These are phyloP conservation scores for Drosophila obscura DNA, from an alignment of 1,140 invertebrate species.

Conservation along the genomic window DNA sequence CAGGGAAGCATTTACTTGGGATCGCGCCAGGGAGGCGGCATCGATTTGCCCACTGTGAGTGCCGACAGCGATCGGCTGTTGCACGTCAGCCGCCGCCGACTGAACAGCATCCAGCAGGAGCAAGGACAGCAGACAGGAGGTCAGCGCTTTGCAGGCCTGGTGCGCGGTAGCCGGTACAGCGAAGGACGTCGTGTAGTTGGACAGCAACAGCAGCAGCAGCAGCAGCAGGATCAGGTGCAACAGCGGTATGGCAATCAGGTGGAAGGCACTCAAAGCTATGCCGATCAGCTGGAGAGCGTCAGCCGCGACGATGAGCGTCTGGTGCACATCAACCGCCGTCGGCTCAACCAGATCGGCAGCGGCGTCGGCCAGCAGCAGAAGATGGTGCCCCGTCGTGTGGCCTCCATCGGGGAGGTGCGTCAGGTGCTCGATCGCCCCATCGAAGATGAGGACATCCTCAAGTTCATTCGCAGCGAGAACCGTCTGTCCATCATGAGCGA, in stretches of 20 bases:
- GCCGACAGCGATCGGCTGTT: constrained; percentile 51
- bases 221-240: constrained; percentile 8
- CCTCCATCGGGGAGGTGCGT: constrained; percentile 53
- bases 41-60: constrained; percentile 41
- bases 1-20: constrained; percentile 6
- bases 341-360: constrained; percentile 32
- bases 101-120: constrained; percentile 24
- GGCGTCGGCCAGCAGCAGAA: constrained; percentile 20
- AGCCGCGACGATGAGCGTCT: constrained; percentile 49
- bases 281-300: constrained; percentile 43
- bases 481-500: constrained; percentile 44
- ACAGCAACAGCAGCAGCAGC: background rate
- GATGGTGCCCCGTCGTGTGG: constrained; percentile 17
- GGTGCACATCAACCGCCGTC: constrained; percentile 52
- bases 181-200: constrained; percentile 14
- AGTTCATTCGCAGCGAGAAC: constrained; percentile 51
- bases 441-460: constrained; percentile 51
- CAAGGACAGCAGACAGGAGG: constrained; percentile 15
- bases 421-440: constrained; percentile 39
- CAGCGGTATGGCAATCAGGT: background rate
- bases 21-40: constrained; percentile 14
- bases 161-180: constrained; percentile 41
- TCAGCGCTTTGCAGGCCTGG: constrained; percentile 27
- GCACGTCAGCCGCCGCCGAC: constrained; percentile 41
- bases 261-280: background rate